Conservation (phyloP, 2,797 vertebrate genomes). For the Acrossocheilus wenchowensis region DNA sequence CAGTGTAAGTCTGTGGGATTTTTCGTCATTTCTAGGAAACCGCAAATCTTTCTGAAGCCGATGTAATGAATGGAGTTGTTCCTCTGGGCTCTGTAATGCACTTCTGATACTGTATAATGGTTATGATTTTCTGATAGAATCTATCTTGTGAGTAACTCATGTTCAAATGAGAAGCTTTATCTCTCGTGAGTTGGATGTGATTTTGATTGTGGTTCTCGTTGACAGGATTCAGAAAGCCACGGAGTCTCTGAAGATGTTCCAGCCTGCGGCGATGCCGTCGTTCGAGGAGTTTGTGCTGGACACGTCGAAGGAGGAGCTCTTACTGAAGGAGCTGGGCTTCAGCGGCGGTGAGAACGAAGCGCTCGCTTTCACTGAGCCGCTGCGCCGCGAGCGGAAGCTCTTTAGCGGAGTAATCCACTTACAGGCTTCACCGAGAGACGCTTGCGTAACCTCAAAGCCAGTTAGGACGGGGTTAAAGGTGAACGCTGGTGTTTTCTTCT, state of each 20-base stretch:
- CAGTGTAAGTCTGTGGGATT: too few relatives aligned
- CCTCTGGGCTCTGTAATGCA: neutral
- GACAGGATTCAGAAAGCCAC: slow-evolving; percentile 94
- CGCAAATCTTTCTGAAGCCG: neutral
- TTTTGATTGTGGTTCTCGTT: neutral
- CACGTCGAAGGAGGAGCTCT: slow-evolving; percentile 84
- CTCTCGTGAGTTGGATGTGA: neutral
- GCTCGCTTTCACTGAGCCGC: slow-evolving; percentile 48
- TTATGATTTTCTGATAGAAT: neutral
- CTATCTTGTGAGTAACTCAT: neutral
- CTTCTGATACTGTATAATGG: neutral
- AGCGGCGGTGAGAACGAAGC: slow-evolving; percentile 80
- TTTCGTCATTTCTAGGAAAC: too few relatives aligned
- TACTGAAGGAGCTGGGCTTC: slow-evolving; percentile 89
- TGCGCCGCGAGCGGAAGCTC: slow-evolving; percentile 45
- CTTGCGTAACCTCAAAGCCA: neutral
- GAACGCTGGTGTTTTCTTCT: neutral
- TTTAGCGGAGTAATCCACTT: slow-evolving; percentile 59
- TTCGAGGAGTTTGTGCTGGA: slow-evolving; percentile 94
- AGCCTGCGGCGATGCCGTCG: slow-evolving; percentile 86
- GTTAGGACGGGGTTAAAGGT: neutral
- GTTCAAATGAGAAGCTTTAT: neutral
- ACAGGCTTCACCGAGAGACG: slow-evolving; percentile 12
- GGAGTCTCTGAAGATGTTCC: slow-evolving; percentile 91
- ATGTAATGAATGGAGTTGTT: neutral